Evolutionary conservation across 2,797 vertebrate genomes (phyloP).

Genomic region (Trachurus trachurus): DNA sequence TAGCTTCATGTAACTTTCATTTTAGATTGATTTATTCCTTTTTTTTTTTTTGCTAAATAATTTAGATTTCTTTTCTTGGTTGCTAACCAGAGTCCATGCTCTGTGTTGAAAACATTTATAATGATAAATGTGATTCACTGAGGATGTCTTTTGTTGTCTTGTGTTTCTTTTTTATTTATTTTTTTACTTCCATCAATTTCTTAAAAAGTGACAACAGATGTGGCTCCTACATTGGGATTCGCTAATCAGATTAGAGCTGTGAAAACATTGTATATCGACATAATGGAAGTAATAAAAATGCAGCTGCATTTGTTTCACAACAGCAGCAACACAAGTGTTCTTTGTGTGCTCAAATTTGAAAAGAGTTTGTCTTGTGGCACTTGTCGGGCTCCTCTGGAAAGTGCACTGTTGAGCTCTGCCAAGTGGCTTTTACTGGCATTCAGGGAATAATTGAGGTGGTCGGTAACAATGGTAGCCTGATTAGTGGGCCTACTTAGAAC

Average conservation of each 20-base stretch:
- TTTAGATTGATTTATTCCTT: neutral
- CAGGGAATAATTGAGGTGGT: slow-evolving; percentile 42
- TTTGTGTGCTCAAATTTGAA: slow-evolving; percentile 25
- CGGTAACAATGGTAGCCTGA: slow-evolving; percentile 46
- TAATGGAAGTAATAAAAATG: slow-evolving; percentile 13
- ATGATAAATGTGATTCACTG: no score
- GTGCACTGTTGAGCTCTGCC: slow-evolving; percentile 14
- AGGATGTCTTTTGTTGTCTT: no score
- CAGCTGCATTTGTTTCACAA: slow-evolving; percentile 21
- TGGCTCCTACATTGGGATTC: neutral
- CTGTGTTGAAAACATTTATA: no score
- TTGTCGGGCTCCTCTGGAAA: slow-evolving; percentile 22
- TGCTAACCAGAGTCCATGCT: no score
- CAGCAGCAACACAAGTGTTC: neutral
- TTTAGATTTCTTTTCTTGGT: neutral
- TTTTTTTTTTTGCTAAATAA: neutral
- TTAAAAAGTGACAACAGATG: neutral
- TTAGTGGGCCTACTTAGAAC: slow-evolving; percentile 30
- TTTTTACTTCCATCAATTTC: no score
- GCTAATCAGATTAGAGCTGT: slow-evolving; percentile 16
- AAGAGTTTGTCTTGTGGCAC: neutral
- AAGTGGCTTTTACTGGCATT: slow-evolving; percentile 47
- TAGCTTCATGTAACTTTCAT: neutral
- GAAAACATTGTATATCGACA: slow-evolving; percentile 12
- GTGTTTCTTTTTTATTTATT: no score